Conservation (phyloP, 1,140 invertebrate genomes). For the Liolophura sinensis region DNA sequence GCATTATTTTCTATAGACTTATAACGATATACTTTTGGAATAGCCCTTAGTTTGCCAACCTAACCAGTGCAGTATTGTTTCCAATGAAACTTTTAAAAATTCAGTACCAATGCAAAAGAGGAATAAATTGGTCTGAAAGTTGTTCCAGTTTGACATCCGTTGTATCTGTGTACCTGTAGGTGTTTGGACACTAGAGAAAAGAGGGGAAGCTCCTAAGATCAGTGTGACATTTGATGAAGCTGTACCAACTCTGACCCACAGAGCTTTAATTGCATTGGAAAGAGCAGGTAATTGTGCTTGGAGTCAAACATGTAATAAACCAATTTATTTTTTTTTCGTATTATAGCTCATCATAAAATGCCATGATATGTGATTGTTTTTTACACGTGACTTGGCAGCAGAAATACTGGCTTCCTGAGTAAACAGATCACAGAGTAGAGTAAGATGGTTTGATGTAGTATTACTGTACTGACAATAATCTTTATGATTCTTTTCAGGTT, state of each 20-base stretch:
- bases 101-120: too few species aligned
- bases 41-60: too few species aligned
- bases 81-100: too few species aligned
- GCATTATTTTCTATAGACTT: too few species aligned
- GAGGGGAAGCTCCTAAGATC: constrained; percentile 80
- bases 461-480: background rate
- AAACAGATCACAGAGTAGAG: too few species aligned
- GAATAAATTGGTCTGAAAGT: too few species aligned
- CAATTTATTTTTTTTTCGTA: background rate
- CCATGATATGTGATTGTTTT: too few species aligned
- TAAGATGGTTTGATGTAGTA: background rate
- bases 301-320: background rate
- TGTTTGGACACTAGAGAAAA: constrained; percentile 96
- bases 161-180: constrained; percentile 66
- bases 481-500: constrained; percentile 25
- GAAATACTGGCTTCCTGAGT: too few species aligned
- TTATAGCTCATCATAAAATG: too few species aligned
- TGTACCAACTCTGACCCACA: constrained; percentile 89
- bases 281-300: constrained; percentile 59
- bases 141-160: constrained; percentile 14
- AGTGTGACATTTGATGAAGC: constrained; percentile 91
- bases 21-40: too few species aligned
- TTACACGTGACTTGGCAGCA: too few species aligned
- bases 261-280: constrained; percentile 84
- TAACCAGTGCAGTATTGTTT: too few species aligned